phyloP scores from a whole-genome alignment of 2,888 invertebrate species.

The Heliconius erato region DNA sequence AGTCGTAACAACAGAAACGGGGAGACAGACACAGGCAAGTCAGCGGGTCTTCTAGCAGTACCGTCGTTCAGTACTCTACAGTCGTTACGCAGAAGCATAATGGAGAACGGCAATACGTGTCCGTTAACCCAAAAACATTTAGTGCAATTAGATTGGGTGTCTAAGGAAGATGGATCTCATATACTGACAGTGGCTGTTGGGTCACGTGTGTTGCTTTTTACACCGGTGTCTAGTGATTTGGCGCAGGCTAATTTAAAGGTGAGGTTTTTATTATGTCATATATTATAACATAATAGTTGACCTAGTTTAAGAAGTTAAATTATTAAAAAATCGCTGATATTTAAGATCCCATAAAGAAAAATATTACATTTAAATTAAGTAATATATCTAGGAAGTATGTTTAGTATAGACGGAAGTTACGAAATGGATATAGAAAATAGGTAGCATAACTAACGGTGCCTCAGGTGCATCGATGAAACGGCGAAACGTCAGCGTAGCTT shows the following conservation, averaged over 20 bases:
- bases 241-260: slow-evolving; percentile 96
- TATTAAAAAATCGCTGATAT: too few species aligned
- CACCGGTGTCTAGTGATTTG: slow-evolving; percentile 96
- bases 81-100: slow-evolving; percentile 93
- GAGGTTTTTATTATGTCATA: not conserved
- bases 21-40: slow-evolving; percentile 83
- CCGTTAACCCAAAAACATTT: slow-evolving; percentile 96
- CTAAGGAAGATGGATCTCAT: slow-evolving; percentile 99
- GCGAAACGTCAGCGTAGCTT: too few species aligned
- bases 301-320: too few species aligned
- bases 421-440: too few species aligned
- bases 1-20: slow-evolving; percentile 86
- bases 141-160: slow-evolving; percentile 99
- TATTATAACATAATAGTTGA: too few species aligned
- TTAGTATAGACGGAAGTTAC: too few species aligned
- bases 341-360: not conserved
- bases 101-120: slow-evolving; percentile 96
- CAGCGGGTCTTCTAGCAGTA: slow-evolving; percentile 91
- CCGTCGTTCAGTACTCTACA: slow-evolving; percentile 96
- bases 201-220: slow-evolving; percentile 95
- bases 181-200: slow-evolving; percentile 98
- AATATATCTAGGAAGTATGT: too few species aligned
- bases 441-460: too few species aligned
- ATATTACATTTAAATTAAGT: not conserved
- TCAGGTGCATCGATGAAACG: too few species aligned